Evolutionary conservation across 2,797 vertebrate species (phyloP).

Genomic region (Anniella stebbinsi): DNA sequence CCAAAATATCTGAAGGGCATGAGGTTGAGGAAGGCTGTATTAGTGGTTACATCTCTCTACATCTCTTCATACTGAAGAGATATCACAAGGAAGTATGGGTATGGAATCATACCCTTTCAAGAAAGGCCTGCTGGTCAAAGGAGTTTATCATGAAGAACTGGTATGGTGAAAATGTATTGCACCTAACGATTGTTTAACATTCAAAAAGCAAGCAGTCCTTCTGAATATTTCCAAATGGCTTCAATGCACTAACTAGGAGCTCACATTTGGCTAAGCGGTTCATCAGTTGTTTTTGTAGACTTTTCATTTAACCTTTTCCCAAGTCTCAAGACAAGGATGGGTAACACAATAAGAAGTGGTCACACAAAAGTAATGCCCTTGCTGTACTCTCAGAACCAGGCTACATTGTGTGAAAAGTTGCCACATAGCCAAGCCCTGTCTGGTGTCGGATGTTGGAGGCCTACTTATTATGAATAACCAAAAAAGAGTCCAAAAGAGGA

Average conservation of each 20-base stretch:
- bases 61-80: too few relatives aligned
- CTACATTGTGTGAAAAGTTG: background rate
- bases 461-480: too few relatives aligned
- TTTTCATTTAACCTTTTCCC: background rate
- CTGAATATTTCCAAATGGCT: background rate
- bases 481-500: too few relatives aligned
- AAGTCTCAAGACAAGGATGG: too few relatives aligned
- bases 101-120: too few relatives aligned
- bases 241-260: background rate
- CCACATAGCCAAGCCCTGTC: too few relatives aligned
- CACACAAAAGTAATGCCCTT: background rate
- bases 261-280: background rate
- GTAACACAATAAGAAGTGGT: background rate
- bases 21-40: too few relatives aligned
- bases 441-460: background rate
- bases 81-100: too few relatives aligned
- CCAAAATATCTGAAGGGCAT: too few relatives aligned
- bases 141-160: too few relatives aligned
- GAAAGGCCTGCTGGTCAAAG: too few relatives aligned
- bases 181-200: background rate
- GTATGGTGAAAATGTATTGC: background rate
- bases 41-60: too few relatives aligned
- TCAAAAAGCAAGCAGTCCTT: background rate
- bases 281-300: background rate
- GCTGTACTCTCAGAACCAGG: background rate